Conservation (phyloP, 92 coral and sea anemone species). For the Umimayanthus chanpuru region DNA sequence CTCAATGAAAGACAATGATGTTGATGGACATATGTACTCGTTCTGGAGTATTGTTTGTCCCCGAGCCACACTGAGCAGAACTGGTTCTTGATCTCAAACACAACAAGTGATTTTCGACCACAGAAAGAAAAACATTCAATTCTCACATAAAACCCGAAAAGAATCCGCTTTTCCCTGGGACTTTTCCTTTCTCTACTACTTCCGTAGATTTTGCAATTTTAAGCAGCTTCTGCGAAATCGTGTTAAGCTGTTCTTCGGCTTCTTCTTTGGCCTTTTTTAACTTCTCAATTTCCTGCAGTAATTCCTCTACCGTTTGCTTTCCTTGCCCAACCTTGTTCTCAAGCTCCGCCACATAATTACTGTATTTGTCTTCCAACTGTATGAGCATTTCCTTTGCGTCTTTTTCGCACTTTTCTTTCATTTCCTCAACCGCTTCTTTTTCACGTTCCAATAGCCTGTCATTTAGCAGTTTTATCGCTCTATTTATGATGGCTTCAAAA, state of each 20-base stretch:
- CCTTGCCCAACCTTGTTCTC: slow-evolving; percentile 62
- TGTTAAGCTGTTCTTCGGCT: slow-evolving; percentile 68
- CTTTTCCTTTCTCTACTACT: slow-evolving; percentile 77
- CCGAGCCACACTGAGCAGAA: neutral
- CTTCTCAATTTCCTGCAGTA: slow-evolving; percentile 61
- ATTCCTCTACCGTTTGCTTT: slow-evolving; percentile 52
- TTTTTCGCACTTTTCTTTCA: slow-evolving; percentile 68
- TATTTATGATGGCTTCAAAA: slow-evolving; percentile 32
- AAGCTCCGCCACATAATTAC: slow-evolving; percentile 60
- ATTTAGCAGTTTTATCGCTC: slow-evolving; percentile 62
- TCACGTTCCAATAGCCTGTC: slow-evolving; percentile 78
- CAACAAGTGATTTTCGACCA: neutral
- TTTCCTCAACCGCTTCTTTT: slow-evolving; percentile 57
- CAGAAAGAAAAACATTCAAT: neutral
- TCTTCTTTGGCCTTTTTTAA: slow-evolving; percentile 53
- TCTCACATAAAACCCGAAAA: slow-evolving; percentile 41
- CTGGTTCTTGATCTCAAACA: neutral
- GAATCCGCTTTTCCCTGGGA: slow-evolving; percentile 61
- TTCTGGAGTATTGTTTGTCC: neutral
- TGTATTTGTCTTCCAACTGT: slow-evolving; percentile 59
- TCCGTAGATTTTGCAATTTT: slow-evolving; percentile 78
- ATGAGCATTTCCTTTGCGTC: slow-evolving; percentile 60
- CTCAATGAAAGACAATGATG: neutral
- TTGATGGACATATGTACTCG: neutral
- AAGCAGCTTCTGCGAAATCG: slow-evolving; percentile 65